Evolutionary conservation across 2,113 vertebrate species (phyloP), one percentile per base, ranked within the genome.

Genomic region (Mobula birostris): DNA sequence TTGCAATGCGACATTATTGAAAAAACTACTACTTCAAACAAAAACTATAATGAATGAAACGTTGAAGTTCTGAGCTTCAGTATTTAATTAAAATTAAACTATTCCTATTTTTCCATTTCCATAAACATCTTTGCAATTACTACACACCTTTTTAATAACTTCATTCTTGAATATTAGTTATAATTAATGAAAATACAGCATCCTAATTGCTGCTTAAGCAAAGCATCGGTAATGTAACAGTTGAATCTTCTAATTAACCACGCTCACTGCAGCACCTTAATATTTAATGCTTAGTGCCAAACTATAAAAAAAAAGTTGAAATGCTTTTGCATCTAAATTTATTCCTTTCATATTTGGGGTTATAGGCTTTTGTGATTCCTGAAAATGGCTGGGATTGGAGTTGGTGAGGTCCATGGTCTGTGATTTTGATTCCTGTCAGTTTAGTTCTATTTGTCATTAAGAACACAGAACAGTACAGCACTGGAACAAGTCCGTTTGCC

Each of bases 61-160:
- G 85, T 36, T 90, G 66, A 90, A 68, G 85, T 32, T 90, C 40
- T 90, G 82, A 90, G 85, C 61, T 90, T 90, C 19, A 66, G 61
- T 32, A n/a, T 90, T 88, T 90, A 90, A 90, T 90, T 63, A 90
- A 90, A 90, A 90, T 90, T 66, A 66, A 66, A 90, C 85, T 88
- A 63, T 88, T 88, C 63, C 58, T 90, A 32, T 66, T 88, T 88
- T 66, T 68, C n/a, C 58, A 32, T 66, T 88, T 66, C 85, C 6
- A 17, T 17, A 66, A 90, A 90, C 85, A 90, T 90, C 85, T 68
- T 90, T 68, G 29, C 14, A 90, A 90, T 66, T 90, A 90, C 29
- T 7, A 15, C 85, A 68, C 66, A 32, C 58, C 61, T 90, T 90
- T 66, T 32, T 66, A 90, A 90, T 36, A 63, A 88, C 58, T 15